phyloP scores from a whole-genome alignment of 1,140 invertebrate species.

The Pseudomyrmex cubaensis region DNA sequence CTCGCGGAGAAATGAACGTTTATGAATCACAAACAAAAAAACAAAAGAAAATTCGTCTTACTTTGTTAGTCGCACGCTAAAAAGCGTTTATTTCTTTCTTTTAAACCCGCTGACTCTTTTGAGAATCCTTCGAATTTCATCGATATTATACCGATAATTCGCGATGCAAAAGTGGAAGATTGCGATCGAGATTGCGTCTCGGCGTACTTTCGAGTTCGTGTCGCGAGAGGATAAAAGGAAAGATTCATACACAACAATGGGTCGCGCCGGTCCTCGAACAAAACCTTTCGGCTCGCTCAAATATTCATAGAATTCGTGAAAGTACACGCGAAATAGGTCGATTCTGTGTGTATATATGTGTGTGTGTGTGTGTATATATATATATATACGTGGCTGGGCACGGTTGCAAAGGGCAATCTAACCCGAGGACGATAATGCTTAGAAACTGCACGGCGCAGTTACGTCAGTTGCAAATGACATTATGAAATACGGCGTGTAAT shows the following conservation, averaged over 20 bases:
- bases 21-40: not conserved
- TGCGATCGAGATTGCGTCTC: too few species aligned
- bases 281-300: constrained; percentile 67
- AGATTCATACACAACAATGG: constrained; percentile 47
- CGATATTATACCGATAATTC: too few species aligned
- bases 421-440: constrained; percentile 69
- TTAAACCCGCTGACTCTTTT: not conserved
- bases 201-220: not conserved
- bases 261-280: constrained; percentile 20
- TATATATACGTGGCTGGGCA: constrained; percentile 41
- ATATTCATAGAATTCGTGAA: constrained; percentile 76
- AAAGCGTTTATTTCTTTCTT: not conserved
- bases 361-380: not conserved
- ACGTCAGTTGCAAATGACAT: constrained; percentile 78
- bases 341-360: not conserved
- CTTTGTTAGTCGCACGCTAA: not conserved
- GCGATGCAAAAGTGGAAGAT: not conserved
- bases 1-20: not conserved
- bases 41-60: not conserved
- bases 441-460: constrained; percentile 66
- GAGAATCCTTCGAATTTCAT: not conserved
- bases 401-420: constrained; percentile 68
- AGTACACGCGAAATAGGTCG: constrained; percentile 56
- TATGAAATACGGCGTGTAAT: constrained; percentile 76
- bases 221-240: not conserved